A percentile compares a stretch with the other conserved stretches of the same genome.
Evolutionary conservation across 2,113 vertebrate species (phyloP).

Genomic region (Alethe diademata): DNA sequence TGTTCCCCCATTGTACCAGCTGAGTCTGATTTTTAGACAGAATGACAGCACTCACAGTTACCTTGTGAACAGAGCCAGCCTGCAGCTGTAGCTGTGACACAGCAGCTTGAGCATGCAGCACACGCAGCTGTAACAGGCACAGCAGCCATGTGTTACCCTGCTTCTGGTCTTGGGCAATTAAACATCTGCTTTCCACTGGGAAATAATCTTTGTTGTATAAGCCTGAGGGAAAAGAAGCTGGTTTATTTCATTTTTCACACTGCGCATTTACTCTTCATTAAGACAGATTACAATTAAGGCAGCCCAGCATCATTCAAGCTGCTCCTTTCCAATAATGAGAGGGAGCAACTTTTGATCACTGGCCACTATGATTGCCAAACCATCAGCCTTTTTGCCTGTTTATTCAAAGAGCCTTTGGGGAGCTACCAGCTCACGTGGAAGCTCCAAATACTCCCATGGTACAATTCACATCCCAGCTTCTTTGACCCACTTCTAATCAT

Average conservation of each 20-base stretch:
- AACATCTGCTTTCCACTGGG: constrained; percentile 35
- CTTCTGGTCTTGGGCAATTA: constrained; percentile 33
- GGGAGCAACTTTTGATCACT: neutral
- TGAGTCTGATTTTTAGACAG: neutral
- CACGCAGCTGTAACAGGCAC: neutral
- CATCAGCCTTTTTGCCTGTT: neutral
- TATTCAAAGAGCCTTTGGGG: neutral
- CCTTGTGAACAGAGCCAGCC: neutral
- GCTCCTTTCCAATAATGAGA: neutral
- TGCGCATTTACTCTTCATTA: neutral
- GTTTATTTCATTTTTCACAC: constrained; percentile 15
- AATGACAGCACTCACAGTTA: neutral
- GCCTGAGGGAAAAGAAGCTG: neutral
- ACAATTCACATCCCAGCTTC: neutral
- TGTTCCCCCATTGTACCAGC: neutral
- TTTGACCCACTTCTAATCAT: neutral
- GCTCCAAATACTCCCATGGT: neutral
- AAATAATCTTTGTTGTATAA: neutral
- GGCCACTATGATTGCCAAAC: neutral
- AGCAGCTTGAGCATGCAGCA: neutral
- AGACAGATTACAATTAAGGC: neutral
- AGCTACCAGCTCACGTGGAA: neutral
- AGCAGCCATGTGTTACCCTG: neutral
- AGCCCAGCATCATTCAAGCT: neutral
- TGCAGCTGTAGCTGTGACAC: neutral